Conservation (phyloP, 2,888 invertebrate genomes). For the Cacoxenus indagator region DNA sequence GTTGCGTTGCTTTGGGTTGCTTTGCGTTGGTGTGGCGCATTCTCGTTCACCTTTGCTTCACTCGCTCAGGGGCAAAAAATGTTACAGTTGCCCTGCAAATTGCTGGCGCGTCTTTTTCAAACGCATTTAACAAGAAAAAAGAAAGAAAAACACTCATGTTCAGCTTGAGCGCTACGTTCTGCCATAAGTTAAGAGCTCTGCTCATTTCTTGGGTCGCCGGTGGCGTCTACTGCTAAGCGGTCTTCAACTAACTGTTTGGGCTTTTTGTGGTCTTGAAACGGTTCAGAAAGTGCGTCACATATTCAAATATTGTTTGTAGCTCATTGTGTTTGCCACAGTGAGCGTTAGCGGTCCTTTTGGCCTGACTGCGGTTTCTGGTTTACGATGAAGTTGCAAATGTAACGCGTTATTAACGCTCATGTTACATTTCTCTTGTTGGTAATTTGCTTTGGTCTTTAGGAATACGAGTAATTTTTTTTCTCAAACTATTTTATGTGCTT, state of each 20-base stretch:
- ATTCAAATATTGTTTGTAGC: slow-evolving; percentile 64
- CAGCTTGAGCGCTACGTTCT: slow-evolving; percentile 32
- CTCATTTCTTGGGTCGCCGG: not conserved
- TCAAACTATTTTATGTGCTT: slow-evolving; percentile 7
- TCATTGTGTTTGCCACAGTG: slow-evolving; percentile 42
- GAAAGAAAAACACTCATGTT: slow-evolving; percentile 34
- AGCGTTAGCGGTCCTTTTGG: slow-evolving; percentile 48
- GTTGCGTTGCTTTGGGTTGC: slow-evolving; percentile 8
- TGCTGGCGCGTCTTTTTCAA: slow-evolving; percentile 15
- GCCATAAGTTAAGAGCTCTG: not conserved
- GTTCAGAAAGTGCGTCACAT: slow-evolving; percentile 47
- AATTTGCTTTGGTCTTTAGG: slow-evolving; percentile 26
- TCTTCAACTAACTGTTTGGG: not conserved
- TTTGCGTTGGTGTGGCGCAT: not conserved
- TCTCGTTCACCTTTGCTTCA: slow-evolving; percentile 17
- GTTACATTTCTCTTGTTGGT: slow-evolving; percentile 49
- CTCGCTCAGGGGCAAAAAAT: not conserved
- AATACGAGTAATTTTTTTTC: not conserved
- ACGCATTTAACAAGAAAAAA: slow-evolving; percentile 37
- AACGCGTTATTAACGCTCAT: slow-evolving; percentile 65
- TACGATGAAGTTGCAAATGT: slow-evolving; percentile 61
- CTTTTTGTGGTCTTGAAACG: slow-evolving; percentile 31
- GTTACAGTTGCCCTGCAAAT: slow-evolving; percentile 14
- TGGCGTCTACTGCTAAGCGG: slow-evolving; percentile 3
- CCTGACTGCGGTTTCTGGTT: slow-evolving; percentile 27